A percentile compares a stretch with the other conserved stretches of the same genome.
Evolutionary conservation across 2,888 invertebrate genomes (phyloP).

Genomic region (Apamea monoglypha): DNA sequence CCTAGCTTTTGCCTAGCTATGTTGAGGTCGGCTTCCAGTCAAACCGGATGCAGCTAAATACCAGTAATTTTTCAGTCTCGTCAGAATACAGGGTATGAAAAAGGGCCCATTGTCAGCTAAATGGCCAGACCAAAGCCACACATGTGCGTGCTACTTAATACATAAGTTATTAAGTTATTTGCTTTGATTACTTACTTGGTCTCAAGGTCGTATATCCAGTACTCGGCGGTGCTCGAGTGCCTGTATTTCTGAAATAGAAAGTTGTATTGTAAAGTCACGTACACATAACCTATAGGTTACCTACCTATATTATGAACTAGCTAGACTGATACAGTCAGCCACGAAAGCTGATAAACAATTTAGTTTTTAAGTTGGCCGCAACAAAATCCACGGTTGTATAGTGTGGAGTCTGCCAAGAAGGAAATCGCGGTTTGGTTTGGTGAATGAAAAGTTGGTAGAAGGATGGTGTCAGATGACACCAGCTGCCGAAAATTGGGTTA

Average conservation of each 20-base stretch:
- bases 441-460: neutral
- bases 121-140: neutral
- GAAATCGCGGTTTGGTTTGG: neutral
- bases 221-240: constrained; percentile 92
- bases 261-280: constrained; percentile 38
- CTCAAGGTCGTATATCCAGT: constrained; percentile 91
- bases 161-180: neutral
- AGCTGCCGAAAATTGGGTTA: neutral
- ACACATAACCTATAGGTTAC: neutral
- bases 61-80: neutral
- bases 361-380: neutral
- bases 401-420: neutral
- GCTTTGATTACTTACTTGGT: constrained; percentile 83
- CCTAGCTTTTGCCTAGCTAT: neutral
- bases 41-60: neutral
- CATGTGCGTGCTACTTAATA: neutral
- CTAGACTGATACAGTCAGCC: neutral
- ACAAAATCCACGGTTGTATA: neutral
- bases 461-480: too few species aligned
- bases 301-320: neutral
- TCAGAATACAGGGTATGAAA: neutral
- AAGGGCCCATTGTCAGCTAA: neutral
- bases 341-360: neutral
- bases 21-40: neutral
- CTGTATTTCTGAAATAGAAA: constrained; percentile 91